Conservation (phyloP, 2,888 invertebrate genomes). For the Hypomecis punctinalis region DNA sequence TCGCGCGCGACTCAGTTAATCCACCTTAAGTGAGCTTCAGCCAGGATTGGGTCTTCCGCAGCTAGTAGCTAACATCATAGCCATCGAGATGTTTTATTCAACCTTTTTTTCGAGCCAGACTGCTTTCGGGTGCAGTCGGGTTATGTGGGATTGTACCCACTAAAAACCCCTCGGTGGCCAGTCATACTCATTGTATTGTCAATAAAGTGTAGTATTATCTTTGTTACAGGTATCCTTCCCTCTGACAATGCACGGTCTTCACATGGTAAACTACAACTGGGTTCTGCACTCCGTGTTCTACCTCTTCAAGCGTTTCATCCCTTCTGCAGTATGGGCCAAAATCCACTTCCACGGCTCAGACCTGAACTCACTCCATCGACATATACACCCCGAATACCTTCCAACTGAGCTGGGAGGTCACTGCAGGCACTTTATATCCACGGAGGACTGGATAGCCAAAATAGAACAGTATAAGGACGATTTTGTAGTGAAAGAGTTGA, state of each 20-base stretch:
- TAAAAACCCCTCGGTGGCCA: too few relatives aligned
- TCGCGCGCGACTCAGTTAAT: too few relatives aligned
- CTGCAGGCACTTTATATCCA: constrained; percentile 84
- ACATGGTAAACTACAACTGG: constrained; percentile 92
- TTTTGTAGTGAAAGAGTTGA: constrained; percentile 86
- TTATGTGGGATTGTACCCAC: too few relatives aligned
- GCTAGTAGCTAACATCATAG: too few relatives aligned
- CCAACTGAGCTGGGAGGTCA: constrained; percentile 74
- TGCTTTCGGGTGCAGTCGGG: too few relatives aligned
- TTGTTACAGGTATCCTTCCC: constrained; percentile 88
- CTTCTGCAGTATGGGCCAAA: constrained; percentile 86
- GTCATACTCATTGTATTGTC: too few relatives aligned
- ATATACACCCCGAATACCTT: constrained; percentile 67
- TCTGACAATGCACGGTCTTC: constrained; percentile 88
- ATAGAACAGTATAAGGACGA: constrained; percentile 79
- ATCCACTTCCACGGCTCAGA: constrained; percentile 75
- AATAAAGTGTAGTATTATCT: too few relatives aligned
- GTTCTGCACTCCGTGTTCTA: constrained; percentile 90
- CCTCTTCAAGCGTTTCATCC: constrained; percentile 91
- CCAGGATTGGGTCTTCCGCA: too few relatives aligned
- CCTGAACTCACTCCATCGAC: constrained; percentile 68
- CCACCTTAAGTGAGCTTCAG: too few relatives aligned
- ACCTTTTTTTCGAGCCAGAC: too few relatives aligned
- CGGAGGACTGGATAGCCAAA: constrained; percentile 87
- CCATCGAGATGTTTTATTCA: neutral